A percentile compares a stretch with the other conserved stretches of the same genome.
These are phyloP conservation scores for Trididemnum nubilum DNA, from an alignment of 23 tunicate genomes.

Conservation along the genomic window DNA sequence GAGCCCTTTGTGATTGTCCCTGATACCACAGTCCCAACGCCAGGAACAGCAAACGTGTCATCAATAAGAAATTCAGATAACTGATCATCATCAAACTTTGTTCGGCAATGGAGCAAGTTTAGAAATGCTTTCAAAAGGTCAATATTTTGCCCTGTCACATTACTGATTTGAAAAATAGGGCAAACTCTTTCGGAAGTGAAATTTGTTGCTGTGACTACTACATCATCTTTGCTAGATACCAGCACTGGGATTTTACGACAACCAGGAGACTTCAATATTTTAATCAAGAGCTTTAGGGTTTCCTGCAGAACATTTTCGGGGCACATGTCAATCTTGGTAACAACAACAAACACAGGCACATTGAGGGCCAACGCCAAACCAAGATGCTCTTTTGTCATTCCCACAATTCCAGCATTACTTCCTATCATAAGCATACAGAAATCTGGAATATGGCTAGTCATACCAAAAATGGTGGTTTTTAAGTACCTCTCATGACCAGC, in stretches of 20 bases:
- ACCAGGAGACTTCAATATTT: slow-evolving; percentile 92
- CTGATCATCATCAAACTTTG: slow-evolving; percentile 70
- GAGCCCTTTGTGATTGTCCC: slow-evolving; percentile 83
- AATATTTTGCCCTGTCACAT: slow-evolving; percentile 94
- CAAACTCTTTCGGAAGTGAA: slow-evolving; percentile 96
- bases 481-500: slow-evolving; percentile 98
- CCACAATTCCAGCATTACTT: slow-evolving; percentile 97
- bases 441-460: slow-evolving; percentile 99
- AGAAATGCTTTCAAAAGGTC: slow-evolving; percentile 87
- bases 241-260: slow-evolving; percentile 96
- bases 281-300: slow-evolving; percentile 73
- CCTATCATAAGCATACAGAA: slow-evolving; percentile 99
- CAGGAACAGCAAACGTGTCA: slow-evolving; percentile 98
- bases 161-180: slow-evolving; percentile 96
- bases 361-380: slow-evolving; percentile 96
- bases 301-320: slow-evolving; percentile 94
- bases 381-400: slow-evolving; percentile 98
- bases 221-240: slow-evolving; percentile 82
- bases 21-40: slow-evolving; percentile 78
- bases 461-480: slow-evolving; percentile 99
- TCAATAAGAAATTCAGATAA: slow-evolving; percentile 89
- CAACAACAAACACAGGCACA: slow-evolving; percentile 99
- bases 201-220: slow-evolving; percentile 84
- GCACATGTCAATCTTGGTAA: slow-evolving; percentile 99
- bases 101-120: slow-evolving; percentile 83